Evolutionary conservation across 2,888 invertebrate genomes (phyloP), one percentile per base, ranked within the genome.

Genomic region (Tenthredo mesomela): DNA sequence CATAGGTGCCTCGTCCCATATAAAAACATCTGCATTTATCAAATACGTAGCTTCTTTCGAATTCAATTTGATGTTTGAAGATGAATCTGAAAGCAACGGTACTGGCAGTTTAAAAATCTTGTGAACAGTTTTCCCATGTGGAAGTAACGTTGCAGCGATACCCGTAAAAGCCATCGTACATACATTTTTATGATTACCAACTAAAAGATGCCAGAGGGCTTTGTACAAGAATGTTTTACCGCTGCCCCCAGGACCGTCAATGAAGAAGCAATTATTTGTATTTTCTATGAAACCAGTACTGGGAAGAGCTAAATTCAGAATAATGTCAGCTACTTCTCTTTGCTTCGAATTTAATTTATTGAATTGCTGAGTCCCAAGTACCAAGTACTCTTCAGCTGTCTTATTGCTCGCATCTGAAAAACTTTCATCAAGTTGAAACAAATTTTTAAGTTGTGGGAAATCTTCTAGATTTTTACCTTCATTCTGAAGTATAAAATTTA

Each of bases 191-290:
- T 86, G 80, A 65, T 87, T 65, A 10, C 85, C 58, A 86, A 87
- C 47, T n/a, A 84, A 50, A 9, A 67, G 21, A 50, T 54, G 18
- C 33, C 33, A 50, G 12, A 86, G 67, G 10, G 85, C 85, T n/a
- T 82, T 33, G 84, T 88, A 89, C 7, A 90, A 58, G 84, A 87
- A 91, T 5, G 90, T 91, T 86, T 93, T 92, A 7, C 91, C 91
- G 21, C 90, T 88, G 9, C 92, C 91, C 9, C 91, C 91, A 6
- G 92, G 90, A 12, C 90, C 91, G 87, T 92, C 91, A 7, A 93
- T 54, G 85, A 91, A 91, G 70, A 89, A 87, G 61, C 85, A 84
- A 29, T 67, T 67, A 29, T 33, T 25, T 15, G 4, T 15, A 58
- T 58, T 58, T 7, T n/a, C 18, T 58, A 58, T 7, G n/a, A 58